phyloP scores from a whole-genome alignment of 2,797 vertebrate genomes.

The Typhlichthys subterraneus region DNA sequence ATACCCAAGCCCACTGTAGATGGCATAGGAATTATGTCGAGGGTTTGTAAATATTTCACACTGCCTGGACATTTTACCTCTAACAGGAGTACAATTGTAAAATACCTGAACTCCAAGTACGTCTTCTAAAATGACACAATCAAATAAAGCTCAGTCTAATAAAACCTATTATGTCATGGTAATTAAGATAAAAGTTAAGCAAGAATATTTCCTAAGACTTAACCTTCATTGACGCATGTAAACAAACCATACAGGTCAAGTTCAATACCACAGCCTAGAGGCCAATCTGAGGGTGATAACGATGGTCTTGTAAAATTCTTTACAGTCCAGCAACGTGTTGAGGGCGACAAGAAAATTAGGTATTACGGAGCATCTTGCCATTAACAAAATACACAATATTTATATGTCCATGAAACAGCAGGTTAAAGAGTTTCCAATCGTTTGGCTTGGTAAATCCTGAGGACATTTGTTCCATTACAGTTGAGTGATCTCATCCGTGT shows the following conservation, averaged over 20 bases:
- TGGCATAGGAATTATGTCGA: background rate
- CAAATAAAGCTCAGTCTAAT: background rate
- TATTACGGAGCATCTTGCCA: background rate
- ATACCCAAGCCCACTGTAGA: too few species aligned
- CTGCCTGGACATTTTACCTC: constrained; percentile 7
- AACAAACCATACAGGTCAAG: background rate
- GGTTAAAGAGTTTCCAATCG: background rate
- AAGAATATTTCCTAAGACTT: background rate
- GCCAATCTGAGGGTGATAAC: background rate
- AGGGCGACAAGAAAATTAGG: background rate
- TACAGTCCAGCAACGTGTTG: background rate
- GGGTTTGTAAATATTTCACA: background rate
- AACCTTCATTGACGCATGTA: background rate
- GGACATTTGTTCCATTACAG: constrained; percentile 43
- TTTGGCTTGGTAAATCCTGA: background rate
- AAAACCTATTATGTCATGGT: constrained; percentile 6
- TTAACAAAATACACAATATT: constrained; percentile 7
- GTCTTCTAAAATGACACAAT: background rate
- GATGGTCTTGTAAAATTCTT: background rate
- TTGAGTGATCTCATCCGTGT: constrained; percentile 70
- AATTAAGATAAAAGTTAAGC: constrained; percentile 22
- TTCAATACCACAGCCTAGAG: background rate
- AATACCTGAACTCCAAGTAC: background rate
- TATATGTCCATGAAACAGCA: background rate
- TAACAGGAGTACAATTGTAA: background rate